Percentiles rank a stretch among this genome's conserved stretches.
These are phyloP conservation scores for Petrocephalus zakoni DNA, from an alignment of 2,113 vertebrate species.

Conservation along the genomic window DNA sequence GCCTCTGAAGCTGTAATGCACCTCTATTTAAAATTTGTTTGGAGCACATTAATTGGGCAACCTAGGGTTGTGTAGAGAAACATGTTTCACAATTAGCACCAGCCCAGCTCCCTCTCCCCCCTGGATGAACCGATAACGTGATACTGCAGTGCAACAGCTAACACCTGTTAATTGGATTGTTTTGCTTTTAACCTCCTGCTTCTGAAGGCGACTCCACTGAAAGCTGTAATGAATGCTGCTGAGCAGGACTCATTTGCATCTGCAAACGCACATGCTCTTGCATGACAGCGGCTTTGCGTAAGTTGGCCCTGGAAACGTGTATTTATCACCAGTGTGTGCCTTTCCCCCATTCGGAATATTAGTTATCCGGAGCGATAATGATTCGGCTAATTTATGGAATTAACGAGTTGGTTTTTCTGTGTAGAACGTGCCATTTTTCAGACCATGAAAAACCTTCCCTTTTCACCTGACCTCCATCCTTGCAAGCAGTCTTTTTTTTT, in stretches of 20 bases:
- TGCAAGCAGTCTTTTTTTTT: background rate
- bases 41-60: slow-evolving; percentile 16
- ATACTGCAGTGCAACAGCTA: background rate
- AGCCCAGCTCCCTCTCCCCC: background rate
- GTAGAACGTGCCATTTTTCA: background rate
- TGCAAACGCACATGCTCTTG: background rate
- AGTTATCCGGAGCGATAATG: background rate
- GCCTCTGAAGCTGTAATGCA: background rate
- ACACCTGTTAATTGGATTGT: slow-evolving; percentile 25
- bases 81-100: slow-evolving; percentile 20
- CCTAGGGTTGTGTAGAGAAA: slow-evolving; percentile 13
- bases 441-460: background rate
- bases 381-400: background rate
- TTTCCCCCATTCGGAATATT: background rate
- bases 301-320: background rate
- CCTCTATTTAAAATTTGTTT: slow-evolving; percentile 3
- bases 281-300: background rate
- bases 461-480: background rate
- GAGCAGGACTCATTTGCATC: background rate
- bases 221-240: slow-evolving; percentile 14
- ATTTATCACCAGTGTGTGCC: background rate
- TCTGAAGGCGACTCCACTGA: slow-evolving; percentile 5
- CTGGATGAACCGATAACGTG: slow-evolving; percentile 1
- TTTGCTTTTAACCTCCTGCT: slow-evolving; percentile 20
- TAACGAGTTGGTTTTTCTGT: background rate